Evolutionary conservation across 1,140 invertebrate species (phyloP), one percentile per base, ranked within the genome.

Genomic region (Halictus rubicundus): DNA sequence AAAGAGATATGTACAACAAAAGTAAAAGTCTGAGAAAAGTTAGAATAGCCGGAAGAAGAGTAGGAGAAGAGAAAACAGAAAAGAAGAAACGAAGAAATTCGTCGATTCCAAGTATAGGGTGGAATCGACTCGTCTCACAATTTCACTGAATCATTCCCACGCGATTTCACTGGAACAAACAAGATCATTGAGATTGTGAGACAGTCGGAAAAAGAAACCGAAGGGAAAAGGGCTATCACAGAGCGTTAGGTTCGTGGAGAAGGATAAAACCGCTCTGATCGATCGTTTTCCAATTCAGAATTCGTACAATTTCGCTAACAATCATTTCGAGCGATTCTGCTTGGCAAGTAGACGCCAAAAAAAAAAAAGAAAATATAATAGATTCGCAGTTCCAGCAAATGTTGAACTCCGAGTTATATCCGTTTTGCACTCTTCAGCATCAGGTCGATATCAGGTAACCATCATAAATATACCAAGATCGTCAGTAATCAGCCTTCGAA

Each of bases 181-280:
- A n/a, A 39, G 19, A 75, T 54, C 73, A 61, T 21, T 37, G 32
- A 70, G 59, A 69, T 68, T 69, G 7, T 21, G 37, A 77, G 49
- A 21, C 25, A 21, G 16, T n/a, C 21, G 21, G 21, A 42, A 3
- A 27, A 77, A 57, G 54, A 6, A 42, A 79, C 9, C 12, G 9
- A 27, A 80, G 54, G 54, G 68, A 54, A 73, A 60, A 49, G 0
- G 72, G 77, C 85, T 87, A 87, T 87, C 85, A 87, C 81, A 87
- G 68, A 78, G 63, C 32, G 57, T 86, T 72, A 73, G n/a, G 54
- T 85, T 76, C 57, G 61, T 79, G 52, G 72, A 85, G 65, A 85
- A 85, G 68, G 25, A 79, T 68, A 19, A 61, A 52, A 71, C 57
- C 49, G 23, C 59, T 81, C 60, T 54, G 37, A 68, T 75, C 23